A percentile compares a stretch with the other conserved stretches of the same genome.
phyloP scores from a whole-genome alignment of 2,888 invertebrate genomes.

The Ferrisia virgata region DNA sequence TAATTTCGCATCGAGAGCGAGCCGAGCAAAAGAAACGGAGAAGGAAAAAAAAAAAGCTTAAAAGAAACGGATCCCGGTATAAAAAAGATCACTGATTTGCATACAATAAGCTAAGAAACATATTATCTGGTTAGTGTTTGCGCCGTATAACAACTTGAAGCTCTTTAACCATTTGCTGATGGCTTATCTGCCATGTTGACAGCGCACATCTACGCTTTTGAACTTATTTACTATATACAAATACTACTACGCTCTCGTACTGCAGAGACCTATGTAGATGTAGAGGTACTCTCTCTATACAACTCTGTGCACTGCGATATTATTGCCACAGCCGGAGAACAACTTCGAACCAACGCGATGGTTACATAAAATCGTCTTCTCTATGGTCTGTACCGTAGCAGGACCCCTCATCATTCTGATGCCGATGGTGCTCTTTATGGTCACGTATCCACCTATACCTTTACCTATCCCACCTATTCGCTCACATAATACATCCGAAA shows the following conservation, averaged over 20 bases:
- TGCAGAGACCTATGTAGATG: too few relatives aligned
- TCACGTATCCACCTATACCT: background rate
- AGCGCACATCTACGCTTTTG: constrained; percentile 44
- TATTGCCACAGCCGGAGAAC: constrained; percentile 23
- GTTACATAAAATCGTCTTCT: background rate
- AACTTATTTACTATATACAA: constrained; percentile 35
- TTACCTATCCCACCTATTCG: too few relatives aligned
- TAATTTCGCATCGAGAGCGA: constrained; percentile 41
- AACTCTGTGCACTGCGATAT: too few relatives aligned
- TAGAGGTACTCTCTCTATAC: too few relatives aligned
- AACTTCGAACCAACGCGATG: background rate
- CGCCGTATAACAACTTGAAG: constrained; percentile 39
- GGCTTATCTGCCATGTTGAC: constrained; percentile 46
- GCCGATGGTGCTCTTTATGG: background rate
- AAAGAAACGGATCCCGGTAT: constrained; percentile 12
- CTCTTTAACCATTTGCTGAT: constrained; percentile 41
- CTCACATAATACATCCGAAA: background rate
- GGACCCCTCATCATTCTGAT: too few relatives aligned
- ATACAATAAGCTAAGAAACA: constrained; percentile 43
- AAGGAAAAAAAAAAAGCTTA: background rate
- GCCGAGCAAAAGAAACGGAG: background rate
- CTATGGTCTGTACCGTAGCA: background rate
- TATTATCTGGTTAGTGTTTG: constrained; percentile 44
- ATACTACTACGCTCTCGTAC: background rate
- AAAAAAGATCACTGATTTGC: constrained; percentile 42